Conservation (phyloP, 2,888 invertebrate species). For the Ochropleura leucogaster region DNA sequence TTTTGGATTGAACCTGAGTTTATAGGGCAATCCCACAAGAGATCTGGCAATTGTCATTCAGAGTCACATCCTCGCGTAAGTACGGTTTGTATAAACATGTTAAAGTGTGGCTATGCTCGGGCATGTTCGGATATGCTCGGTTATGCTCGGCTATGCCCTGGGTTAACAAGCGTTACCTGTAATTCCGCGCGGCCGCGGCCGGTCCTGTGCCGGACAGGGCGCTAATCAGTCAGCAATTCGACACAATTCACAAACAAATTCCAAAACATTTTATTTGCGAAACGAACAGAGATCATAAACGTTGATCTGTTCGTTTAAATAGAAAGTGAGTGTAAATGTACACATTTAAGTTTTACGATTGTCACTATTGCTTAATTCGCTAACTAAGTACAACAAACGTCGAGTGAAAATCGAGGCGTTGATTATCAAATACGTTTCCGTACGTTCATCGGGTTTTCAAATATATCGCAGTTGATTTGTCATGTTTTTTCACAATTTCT, state of each 20-base stretch:
- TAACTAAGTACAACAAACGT: not conserved
- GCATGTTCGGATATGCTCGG: not conserved
- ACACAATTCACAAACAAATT: too few species aligned
- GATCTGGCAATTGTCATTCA: conserved; percentile 9
- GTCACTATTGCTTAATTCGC: not conserved
- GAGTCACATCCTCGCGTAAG: not conserved
- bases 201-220: not conserved
- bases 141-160: not conserved
- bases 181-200: not conserved
- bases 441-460: conserved; percentile 17
- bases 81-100: conserved; percentile 23
- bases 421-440: conserved; percentile 6
- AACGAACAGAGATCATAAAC: too few species aligned
- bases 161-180: not conserved
- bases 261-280: too few species aligned
- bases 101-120: conserved; percentile 3
- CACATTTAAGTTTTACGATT: not conserved
- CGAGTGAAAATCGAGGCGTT: conserved; percentile 18
- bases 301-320: too few species aligned
- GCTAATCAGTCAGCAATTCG: conserved; percentile 3
- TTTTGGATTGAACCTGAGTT: not conserved
- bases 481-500: conserved; percentile 29
- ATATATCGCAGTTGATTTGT: conserved; percentile 34
- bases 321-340: not conserved
- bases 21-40: conserved; percentile 5